Conservation (phyloP, 2,888 invertebrate species). For the Rhogogaster chlorosoma region DNA sequence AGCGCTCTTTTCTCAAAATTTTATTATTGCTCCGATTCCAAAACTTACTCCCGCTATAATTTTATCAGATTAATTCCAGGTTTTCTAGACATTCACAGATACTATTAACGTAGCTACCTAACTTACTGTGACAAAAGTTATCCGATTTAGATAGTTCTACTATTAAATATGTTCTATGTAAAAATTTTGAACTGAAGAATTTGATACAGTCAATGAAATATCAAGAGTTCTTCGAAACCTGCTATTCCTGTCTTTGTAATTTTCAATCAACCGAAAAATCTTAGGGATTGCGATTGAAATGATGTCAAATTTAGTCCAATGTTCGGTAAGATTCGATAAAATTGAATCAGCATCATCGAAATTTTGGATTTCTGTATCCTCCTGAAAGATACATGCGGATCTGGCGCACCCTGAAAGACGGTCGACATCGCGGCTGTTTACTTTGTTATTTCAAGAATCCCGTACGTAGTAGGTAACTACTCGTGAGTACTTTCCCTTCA, state of each 20-base stretch:
- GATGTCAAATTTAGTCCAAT: neutral
- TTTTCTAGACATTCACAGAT: neutral
- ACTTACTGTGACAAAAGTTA: neutral
- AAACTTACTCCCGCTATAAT: neutral
- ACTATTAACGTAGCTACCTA: too few relatives aligned
- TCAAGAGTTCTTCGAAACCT: neutral
- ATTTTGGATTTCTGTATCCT: neutral
- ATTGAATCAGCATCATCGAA: neutral
- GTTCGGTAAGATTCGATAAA: neutral
- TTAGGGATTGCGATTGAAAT: neutral
- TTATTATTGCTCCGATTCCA: neutral
- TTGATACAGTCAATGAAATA: neutral
- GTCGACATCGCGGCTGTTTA: slow-evolving; percentile 32
- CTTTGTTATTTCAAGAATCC: slow-evolving; percentile 45
- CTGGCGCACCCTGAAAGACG: slow-evolving; percentile 49
- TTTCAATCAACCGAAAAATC: neutral
- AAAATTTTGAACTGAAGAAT: neutral
- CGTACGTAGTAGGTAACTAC: neutral
- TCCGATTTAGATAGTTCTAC: neutral
- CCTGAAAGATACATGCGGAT: slow-evolving; percentile 33
- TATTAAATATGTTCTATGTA: neutral
- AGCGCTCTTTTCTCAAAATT: neutral
- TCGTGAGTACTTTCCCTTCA: slow-evolving; percentile 47
- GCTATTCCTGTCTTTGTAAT: neutral
- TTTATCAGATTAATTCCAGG: neutral